A percentile compares a stretch with the other conserved stretches of the same genome.
Conservation (phyloP, 2,888 invertebrate genomes). For the Scotopteryx bipunctaria region DNA sequence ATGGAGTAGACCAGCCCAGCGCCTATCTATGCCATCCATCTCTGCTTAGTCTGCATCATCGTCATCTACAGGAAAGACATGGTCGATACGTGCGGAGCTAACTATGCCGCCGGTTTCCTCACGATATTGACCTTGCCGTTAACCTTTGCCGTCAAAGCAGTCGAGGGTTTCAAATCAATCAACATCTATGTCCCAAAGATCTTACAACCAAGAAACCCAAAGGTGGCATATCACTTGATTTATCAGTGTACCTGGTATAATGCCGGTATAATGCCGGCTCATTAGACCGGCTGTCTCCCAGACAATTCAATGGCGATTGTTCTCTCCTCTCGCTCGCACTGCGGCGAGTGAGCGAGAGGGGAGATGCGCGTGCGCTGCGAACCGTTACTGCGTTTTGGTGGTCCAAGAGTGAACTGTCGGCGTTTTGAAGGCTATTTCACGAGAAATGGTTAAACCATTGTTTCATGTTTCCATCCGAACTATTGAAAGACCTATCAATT, state of each 20-base stretch:
- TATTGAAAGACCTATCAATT: no score
- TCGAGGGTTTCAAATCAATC: neutral
- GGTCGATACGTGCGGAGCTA: no score
- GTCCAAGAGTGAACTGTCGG: conserved; percentile 17
- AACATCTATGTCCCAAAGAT: neutral
- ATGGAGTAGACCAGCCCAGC: no score
- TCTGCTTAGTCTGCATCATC: no score
- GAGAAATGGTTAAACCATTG: no score
- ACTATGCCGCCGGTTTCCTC: no score
- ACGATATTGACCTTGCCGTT: no score
- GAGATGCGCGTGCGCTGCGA: conserved; percentile 57
- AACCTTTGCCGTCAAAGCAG: no score
- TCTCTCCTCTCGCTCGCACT: conserved; percentile 50
- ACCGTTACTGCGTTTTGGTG: conserved; percentile 56
- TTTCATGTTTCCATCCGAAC: no score
- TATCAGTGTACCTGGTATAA: conserved; percentile 19
- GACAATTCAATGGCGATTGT: conserved; percentile 68
- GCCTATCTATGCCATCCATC: no score
- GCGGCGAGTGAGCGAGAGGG: conserved; percentile 39
- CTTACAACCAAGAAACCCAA: neutral
- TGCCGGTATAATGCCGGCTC: conserved; percentile 34
- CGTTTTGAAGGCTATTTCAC: neutral
- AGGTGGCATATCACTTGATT: conserved; percentile 12
- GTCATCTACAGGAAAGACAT: no score
- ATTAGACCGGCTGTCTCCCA: conserved; percentile 58